Base-by-base conservation (phyloP, 1,140 invertebrate genomes). In the Portunus trituberculatus region DNA sequence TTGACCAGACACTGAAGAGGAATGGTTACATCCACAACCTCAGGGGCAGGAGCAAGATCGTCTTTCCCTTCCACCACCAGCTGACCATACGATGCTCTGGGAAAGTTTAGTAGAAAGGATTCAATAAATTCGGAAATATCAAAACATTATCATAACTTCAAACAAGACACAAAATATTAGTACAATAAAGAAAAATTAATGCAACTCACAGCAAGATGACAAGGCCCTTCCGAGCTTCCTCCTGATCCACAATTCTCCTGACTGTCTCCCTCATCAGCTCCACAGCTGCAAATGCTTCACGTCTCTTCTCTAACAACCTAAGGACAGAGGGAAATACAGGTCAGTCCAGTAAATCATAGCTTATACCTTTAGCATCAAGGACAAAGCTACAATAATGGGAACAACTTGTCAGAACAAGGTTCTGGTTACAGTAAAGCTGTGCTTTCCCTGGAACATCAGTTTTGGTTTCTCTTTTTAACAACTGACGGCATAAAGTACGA, bases 1-100 rank as follows among this genome's bases (percentile, higher is more conserved):
- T 98, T 99, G 31, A 99, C 98, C 96, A 99, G 97, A 96, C 99
- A 99, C 97, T 99, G 99, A 28, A 99, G 96, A 0, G 99, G 99
- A 96, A 99, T 98, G 4, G 98, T 99, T 3, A 99, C 99, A 97
- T 99, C 99, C 92, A 99, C 98, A 14, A 98, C 97, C 96, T 98
- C 98, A 95, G 97, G 95, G 10, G 96, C 96, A 29, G 96, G 93
- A 20, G 67, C 93, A 20, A 97, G 96, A 59, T 97, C 97, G 6
- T 94, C 45, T 46, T 94, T 76, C 39, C 94, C 95, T 20, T 95
- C 91, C 31, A 84, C 89, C 20, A 96, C 93, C 52, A 96, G 67
- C 28, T 96, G 96, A 84, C 98, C 98, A 97, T 99, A 96, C 52
- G 88, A 94, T 3, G 93, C 95, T 45, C 94, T 95, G 82, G 52